Conservation (phyloP, 2,888 invertebrate species). For the Nemurella pictetii region DNA sequence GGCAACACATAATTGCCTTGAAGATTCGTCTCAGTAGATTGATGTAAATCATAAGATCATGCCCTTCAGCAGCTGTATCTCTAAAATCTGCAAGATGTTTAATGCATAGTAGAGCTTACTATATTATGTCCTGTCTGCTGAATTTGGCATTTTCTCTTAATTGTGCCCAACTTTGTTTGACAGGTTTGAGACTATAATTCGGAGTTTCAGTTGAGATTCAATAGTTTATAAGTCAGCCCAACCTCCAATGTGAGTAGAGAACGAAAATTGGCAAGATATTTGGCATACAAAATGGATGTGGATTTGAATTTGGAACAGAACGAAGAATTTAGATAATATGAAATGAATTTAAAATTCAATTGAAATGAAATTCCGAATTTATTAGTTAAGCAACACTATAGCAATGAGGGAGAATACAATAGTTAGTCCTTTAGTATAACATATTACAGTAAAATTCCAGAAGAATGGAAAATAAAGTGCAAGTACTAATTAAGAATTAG, state of each 20-base stretch:
- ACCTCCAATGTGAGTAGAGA: neutral
- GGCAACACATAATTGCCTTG: conserved; percentile 20
- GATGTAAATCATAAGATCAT: neutral
- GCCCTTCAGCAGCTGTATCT: neutral
- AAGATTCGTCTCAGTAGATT: conserved; percentile 6
- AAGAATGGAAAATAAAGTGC: neutral
- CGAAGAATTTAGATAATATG: neutral
- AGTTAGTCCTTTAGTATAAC: neutral
- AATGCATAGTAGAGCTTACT: too few species aligned
- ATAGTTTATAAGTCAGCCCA: too few species aligned
- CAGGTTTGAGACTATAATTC: too few species aligned
- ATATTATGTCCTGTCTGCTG: neutral
- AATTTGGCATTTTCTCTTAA: too few species aligned
- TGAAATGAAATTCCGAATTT: neutral
- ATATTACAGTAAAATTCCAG: neutral
- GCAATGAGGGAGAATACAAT: neutral
- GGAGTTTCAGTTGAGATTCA: too few species aligned
- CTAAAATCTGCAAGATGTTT: neutral
- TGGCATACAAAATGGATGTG: neutral
- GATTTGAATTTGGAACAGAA: neutral
- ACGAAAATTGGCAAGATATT: neutral
- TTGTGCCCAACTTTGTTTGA: too few species aligned
- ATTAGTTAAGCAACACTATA: neutral
- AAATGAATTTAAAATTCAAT: neutral
- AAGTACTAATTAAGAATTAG: neutral